phyloP scores from a whole-genome alignment of 2,797 vertebrate species.

The Garrulus glandarius region DNA sequence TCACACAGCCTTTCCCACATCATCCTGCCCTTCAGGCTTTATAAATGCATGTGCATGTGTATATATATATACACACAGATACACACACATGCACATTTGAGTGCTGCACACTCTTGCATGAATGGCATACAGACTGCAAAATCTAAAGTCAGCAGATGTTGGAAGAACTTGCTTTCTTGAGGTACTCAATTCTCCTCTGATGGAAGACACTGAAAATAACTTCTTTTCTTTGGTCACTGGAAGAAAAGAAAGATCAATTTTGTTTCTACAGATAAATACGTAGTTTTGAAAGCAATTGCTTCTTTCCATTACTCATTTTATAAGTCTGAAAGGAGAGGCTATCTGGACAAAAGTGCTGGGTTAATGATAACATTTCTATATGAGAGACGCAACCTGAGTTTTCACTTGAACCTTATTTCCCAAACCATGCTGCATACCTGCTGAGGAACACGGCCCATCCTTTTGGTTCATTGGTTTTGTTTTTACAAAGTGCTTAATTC shows the following conservation, averaged over 20 bases:
- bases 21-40: not conserved
- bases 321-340: not conserved
- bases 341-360: not conserved
- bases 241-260: not conserved
- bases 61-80: fast-evolving
- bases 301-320: not conserved
- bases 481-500: not conserved
- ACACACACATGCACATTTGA: not conserved
- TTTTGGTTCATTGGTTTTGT: not conserved
- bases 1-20: not conserved
- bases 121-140: not conserved
- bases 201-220: not conserved
- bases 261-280: not conserved
- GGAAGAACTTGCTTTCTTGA: not conserved
- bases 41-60: not conserved
- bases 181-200: not conserved
- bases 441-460: not conserved
- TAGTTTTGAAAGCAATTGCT: not conserved
- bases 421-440: not conserved
- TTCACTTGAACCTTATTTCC: not conserved
- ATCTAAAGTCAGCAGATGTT: not conserved
- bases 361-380: not conserved
- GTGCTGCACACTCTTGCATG: not conserved
- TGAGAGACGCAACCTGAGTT: not conserved
- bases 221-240: not conserved